A percentile compares a stretch with the other conserved stretches of the same genome.
Conservation (phyloP, 2,113 vertebrate genomes). For the Cryptomyrus ogoouensis region DNA sequence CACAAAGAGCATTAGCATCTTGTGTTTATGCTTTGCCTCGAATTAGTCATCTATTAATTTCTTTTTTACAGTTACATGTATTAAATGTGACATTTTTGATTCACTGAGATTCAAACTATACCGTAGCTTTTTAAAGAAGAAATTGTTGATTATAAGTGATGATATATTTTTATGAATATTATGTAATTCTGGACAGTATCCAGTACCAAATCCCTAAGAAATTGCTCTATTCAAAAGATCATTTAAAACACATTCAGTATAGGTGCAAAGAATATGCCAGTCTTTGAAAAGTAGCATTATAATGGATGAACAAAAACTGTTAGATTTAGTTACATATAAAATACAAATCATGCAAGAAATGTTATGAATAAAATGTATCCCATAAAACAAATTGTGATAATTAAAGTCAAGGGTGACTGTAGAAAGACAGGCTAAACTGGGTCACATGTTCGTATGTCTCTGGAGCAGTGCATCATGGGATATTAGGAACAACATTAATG, state of each 20-base stretch:
- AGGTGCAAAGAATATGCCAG: not conserved
- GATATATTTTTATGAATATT: not conserved
- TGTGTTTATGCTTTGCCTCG: not conserved
- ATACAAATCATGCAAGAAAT: not conserved
- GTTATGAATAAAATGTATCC: not conserved
- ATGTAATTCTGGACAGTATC: not conserved
- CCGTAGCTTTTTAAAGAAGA: not conserved
- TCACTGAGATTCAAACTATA: not conserved
- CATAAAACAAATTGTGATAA: not conserved
- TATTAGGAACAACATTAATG: not conserved
- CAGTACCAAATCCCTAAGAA: not conserved
- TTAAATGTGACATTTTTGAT: not conserved
- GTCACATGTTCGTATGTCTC: not conserved
- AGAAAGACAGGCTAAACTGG: not conserved
- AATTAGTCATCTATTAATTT: not conserved
- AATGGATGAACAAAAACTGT: slow-evolving; percentile 16
- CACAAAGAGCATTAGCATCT: not conserved
- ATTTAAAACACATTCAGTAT: not conserved
- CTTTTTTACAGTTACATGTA: not conserved
- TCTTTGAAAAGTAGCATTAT: not conserved
- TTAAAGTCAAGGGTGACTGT: not conserved
- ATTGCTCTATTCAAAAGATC: not conserved
- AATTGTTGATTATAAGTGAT: not conserved
- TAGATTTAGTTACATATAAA: slow-evolving; percentile 11
- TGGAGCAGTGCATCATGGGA: not conserved